Conservation (phyloP, 2,113 vertebrate genomes). For the Saiga tatarica region DNA sequence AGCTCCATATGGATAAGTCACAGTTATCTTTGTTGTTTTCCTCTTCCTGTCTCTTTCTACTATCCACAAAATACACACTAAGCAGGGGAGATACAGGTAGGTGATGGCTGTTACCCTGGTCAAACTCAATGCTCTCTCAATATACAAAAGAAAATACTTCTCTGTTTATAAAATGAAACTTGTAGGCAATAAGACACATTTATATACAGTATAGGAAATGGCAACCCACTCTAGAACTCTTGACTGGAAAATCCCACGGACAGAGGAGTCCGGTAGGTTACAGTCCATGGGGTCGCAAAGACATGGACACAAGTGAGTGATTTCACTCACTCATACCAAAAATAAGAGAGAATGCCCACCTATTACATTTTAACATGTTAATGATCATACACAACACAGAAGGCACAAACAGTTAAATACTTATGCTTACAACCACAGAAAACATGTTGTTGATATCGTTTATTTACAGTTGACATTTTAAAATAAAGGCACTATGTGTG, state of each 20-base stretch:
- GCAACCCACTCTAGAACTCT: background rate
- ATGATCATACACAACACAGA: background rate
- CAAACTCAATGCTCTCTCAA: background rate
- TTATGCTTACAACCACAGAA: background rate
- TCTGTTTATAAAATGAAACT: conserved; percentile 17
- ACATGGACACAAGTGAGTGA: rapidly evolving
- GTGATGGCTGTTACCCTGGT: background rate
- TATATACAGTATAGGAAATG: background rate
- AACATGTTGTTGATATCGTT: background rate
- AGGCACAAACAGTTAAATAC: background rate
- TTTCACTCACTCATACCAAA: background rate
- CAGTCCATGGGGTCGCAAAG: background rate
- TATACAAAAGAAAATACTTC: background rate
- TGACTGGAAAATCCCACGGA: background rate
- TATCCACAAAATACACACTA: background rate
- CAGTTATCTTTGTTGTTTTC: background rate
- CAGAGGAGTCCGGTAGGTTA: background rate
- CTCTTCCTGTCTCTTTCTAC: background rate
- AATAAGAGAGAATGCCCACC: background rate
- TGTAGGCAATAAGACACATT: background rate
- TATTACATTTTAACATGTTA: background rate
- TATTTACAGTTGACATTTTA: background rate
- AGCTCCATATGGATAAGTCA: background rate
- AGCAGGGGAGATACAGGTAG: background rate
- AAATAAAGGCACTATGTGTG: background rate